Percentiles rank a stretch among this genome's conserved stretches.
phyloP scores from a whole-genome alignment of 2,113 vertebrate species.

The Corythornis vintsioides region DNA sequence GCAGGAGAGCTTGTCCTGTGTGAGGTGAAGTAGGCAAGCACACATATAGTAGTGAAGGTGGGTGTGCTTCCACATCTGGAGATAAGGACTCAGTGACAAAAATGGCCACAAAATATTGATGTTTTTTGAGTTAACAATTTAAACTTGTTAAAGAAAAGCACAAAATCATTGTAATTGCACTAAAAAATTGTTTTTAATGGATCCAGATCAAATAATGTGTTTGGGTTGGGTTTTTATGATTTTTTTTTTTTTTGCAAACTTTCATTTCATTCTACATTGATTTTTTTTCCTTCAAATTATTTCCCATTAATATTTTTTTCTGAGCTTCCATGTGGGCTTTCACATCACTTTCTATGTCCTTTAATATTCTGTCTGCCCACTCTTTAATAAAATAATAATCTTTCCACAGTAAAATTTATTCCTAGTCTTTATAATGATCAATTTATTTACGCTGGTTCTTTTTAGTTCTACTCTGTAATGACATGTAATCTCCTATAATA shows the following conservation, averaged over 20 bases:
- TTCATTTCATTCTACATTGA: not conserved
- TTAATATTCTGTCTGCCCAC: not conserved
- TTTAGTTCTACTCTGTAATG: not conserved
- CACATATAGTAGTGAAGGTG: not conserved
- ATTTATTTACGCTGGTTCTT: not conserved
- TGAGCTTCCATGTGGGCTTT: not conserved
- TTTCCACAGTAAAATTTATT: not conserved
- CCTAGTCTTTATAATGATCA: not conserved
- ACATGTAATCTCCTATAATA: not conserved
- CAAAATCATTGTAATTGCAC: not conserved
- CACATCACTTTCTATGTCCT: not conserved
- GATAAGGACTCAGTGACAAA: not conserved
- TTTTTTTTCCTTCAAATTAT: not conserved
- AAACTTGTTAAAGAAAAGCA: not conserved
- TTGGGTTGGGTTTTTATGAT: not conserved
- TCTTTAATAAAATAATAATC: not conserved
- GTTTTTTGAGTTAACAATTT: not conserved
- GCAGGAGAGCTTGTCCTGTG: not conserved
- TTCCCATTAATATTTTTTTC: not conserved
- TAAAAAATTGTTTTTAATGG: not conserved
- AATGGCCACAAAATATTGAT: not conserved
- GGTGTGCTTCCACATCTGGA: conserved; percentile 16
- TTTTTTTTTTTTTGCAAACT: not conserved
- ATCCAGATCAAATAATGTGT: not conserved
- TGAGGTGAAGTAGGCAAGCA: not conserved